Percentiles rank a stretch among this genome's conserved stretches.
phyloP scores from a whole-genome alignment of 2,113 vertebrate species.

The Kryptolebias marmoratus region DNA sequence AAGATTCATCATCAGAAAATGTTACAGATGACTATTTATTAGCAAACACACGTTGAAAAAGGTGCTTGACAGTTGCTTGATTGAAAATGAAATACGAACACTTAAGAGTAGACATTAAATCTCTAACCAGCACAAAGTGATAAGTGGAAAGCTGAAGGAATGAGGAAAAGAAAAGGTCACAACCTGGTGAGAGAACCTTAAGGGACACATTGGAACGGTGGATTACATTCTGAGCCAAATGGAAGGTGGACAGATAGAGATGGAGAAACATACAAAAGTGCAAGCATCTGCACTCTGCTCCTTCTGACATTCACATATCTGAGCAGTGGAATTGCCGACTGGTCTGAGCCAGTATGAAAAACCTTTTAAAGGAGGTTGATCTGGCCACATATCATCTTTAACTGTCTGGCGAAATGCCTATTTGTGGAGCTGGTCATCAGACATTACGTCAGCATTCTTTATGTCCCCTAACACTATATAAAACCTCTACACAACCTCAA shows the following conservation, averaged over 20 bases:
- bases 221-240: conserved; percentile 17
- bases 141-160: neutral
- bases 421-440: conserved; percentile 51
- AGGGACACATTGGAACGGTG: neutral
- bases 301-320: conserved; percentile 42
- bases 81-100: conserved; percentile 2
- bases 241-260: neutral
- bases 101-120: neutral
- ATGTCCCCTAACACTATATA: conserved; percentile 1
- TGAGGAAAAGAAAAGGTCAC: neutral
- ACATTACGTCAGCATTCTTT: conserved; percentile 57
- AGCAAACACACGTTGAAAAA: neutral
- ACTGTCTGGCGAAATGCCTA: conserved; percentile 34
- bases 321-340: conserved; percentile 19
- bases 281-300: conserved; percentile 11
- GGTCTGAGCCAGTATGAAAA: conserved; percentile 28
- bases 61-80: neutral
- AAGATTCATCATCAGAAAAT: neutral
- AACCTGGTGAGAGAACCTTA: conserved; percentile 13
- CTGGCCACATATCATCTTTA: conserved; percentile 46
- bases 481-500: conserved; percentile 17
- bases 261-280: conserved; percentile 12
- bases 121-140: neutral
- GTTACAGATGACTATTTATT: neutral
- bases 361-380: conserved; percentile 35